Conservation (phyloP, 2,797 vertebrate genomes). For the Morelia viridis region DNA sequence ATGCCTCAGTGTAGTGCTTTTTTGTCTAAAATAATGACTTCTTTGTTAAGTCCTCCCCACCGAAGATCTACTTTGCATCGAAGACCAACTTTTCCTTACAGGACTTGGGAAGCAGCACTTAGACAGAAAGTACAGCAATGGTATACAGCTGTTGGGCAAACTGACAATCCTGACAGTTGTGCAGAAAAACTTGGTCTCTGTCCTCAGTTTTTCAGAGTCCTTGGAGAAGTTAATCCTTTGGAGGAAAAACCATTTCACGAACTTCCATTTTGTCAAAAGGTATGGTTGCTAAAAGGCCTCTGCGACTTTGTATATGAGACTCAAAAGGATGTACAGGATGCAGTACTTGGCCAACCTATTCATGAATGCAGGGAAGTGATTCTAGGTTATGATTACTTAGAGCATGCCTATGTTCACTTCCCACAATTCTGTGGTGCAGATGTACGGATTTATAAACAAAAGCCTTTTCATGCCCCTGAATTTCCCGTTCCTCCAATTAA, state of each 20-base stretch:
- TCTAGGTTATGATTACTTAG: slow-evolving; percentile 93
- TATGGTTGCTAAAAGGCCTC: slow-evolving; percentile 96
- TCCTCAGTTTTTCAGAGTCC: slow-evolving; percentile 87
- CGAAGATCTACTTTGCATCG: slow-evolving; percentile 86
- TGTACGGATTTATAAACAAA: slow-evolving; percentile 94
- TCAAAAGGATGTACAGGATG: slow-evolving; percentile 92
- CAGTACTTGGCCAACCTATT: slow-evolving; percentile 93
- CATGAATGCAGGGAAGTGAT: slow-evolving; percentile 98
- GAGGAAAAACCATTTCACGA: slow-evolving; percentile 90
- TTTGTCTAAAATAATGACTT: slow-evolving; percentile 96
- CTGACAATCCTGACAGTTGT: slow-evolving; percentile 79
- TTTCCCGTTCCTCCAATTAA: slow-evolving; percentile 82
- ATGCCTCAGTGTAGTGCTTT: slow-evolving; percentile 95
- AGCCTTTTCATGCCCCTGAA: slow-evolving; percentile 82
- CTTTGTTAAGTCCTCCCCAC: slow-evolving; percentile 88
- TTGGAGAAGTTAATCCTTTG: slow-evolving; percentile 89
- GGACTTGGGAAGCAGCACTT: slow-evolving; percentile 91
- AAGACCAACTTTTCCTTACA: slow-evolving; percentile 85
- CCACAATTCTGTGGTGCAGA: slow-evolving; percentile 98
- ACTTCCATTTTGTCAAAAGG: slow-evolving; percentile 87
- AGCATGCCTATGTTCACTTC: slow-evolving; percentile 96
- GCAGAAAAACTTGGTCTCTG: slow-evolving; percentile 92
- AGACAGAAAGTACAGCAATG: slow-evolving; percentile 88
- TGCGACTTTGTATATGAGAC: slow-evolving; percentile 97
- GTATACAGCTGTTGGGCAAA: slow-evolving; percentile 84